Evolutionary conservation across 2,797 vertebrate genomes (phyloP).

Genomic region (Novumbra hubbsi): DNA sequence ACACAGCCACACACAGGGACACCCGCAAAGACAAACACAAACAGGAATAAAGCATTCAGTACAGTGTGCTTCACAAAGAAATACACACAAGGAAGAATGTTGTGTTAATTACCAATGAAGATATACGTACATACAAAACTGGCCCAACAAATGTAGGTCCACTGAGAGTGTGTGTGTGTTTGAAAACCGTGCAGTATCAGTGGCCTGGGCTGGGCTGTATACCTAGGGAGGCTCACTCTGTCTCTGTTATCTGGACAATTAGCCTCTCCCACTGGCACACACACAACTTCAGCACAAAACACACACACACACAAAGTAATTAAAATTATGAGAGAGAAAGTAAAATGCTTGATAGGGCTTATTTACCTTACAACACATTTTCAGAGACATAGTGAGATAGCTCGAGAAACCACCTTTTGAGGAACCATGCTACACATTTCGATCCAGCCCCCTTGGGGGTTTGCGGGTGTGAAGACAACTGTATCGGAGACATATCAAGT

Average conservation of each 20-base stretch:
- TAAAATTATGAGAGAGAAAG: too few species aligned
- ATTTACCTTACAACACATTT: too few species aligned
- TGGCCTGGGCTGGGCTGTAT: background rate
- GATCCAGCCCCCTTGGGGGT: too few species aligned
- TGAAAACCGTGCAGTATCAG: background rate
- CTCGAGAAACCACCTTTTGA: too few species aligned
- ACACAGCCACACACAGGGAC: background rate
- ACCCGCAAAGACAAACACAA: background rate
- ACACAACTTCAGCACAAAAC: background rate
- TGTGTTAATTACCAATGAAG: background rate
- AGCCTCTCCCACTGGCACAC: conserved; percentile 20
- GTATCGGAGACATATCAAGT: too few species aligned
- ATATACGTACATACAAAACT: background rate
- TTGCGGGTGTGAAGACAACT: too few species aligned
- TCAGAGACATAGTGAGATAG: too few species aligned
- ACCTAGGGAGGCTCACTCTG: conserved; percentile 4
- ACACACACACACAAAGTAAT: background rate
- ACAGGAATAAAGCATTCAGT: background rate
- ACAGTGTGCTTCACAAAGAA: background rate
- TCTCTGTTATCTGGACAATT: conserved; percentile 23
- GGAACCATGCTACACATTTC: too few species aligned
- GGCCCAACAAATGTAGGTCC: background rate
- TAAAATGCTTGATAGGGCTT: too few species aligned
- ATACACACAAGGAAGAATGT: background rate
- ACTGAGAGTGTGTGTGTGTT: background rate